Evolutionary conservation across 2,797 vertebrate genomes (phyloP).

Genomic region (Antennarius maculatus): DNA sequence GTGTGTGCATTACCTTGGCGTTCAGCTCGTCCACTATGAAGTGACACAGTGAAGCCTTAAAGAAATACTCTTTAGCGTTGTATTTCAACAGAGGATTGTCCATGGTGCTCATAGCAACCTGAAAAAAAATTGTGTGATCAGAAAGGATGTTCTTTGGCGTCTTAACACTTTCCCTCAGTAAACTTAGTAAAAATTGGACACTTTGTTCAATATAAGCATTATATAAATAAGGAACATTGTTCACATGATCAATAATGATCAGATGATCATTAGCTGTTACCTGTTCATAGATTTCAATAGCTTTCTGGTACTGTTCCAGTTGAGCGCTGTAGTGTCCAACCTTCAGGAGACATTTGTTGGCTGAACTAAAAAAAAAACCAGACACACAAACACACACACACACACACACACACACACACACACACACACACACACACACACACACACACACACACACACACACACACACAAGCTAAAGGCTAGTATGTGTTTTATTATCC

Average conservation of each 20-base stretch:
- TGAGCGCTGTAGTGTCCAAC: slow-evolving; percentile 92
- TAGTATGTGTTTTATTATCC: neutral
- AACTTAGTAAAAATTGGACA: too few species aligned
- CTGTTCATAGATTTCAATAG: slow-evolving; percentile 94
- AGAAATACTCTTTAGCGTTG: slow-evolving; percentile 94
- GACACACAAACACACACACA: slow-evolving; percentile 16
- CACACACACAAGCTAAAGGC: neutral
- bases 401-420: slow-evolving; percentile 6
- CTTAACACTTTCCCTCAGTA: neutral
- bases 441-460: slow-evolving; percentile 11
- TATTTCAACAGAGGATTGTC: slow-evolving; percentile 93
- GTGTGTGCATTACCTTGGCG: slow-evolving; percentile 83
- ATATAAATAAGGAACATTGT: too few species aligned
- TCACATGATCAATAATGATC: too few species aligned
- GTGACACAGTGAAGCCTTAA: slow-evolving; percentile 91
- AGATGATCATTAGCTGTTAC: slow-evolving; percentile 50
- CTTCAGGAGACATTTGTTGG: slow-evolving; percentile 95
- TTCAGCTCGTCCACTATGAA: slow-evolving; percentile 95
- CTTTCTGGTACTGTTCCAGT: slow-evolving; percentile 93
- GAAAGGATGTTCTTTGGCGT: neutral
- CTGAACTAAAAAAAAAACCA: slow-evolving; percentile 66
- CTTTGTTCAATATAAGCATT: neutral
- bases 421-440: neutral
- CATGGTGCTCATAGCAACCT: slow-evolving; percentile 93
- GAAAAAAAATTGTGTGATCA: slow-evolving; percentile 21